Percentiles rank a stretch among this genome's conserved stretches.
phyloP scores from a whole-genome alignment of 2,797 vertebrate genomes.

The Cyprinodon diabolis region DNA sequence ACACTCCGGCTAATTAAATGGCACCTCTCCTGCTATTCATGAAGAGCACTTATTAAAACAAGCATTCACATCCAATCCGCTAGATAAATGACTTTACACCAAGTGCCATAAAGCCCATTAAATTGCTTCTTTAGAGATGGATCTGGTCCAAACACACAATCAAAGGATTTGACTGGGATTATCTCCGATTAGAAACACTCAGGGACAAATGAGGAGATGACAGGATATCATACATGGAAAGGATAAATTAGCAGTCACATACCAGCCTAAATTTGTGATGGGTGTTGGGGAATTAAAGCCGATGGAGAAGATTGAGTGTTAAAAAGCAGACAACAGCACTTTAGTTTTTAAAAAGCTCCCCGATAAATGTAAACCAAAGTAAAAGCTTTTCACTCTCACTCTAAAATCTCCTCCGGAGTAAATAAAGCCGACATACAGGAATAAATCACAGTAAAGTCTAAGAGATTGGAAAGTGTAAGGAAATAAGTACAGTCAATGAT shows the following conservation, averaged over 20 bases:
- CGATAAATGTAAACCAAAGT: constrained; percentile 76
- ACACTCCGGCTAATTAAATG: constrained; percentile 95
- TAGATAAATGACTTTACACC: constrained; percentile 93
- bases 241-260: constrained; percentile 90
- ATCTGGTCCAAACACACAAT: constrained; percentile 97
- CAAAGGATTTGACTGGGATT: constrained; percentile 98
- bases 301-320: constrained; percentile 49
- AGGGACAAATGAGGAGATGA: constrained; percentile 88
- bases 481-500: background rate
- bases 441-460: constrained; percentile 27
- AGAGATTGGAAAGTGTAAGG: background rate
- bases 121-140: constrained; percentile 92
- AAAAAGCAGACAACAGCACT: constrained; percentile 61
- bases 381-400: constrained; percentile 75
- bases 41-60: constrained; percentile 96
- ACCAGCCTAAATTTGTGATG: constrained; percentile 82
- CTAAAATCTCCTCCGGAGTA: constrained; percentile 69
- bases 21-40: constrained; percentile 87
- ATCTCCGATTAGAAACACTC: constrained; percentile 96
- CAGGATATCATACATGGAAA: constrained; percentile 88
- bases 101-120: constrained; percentile 97
- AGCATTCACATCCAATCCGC: constrained; percentile 89
- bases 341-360: constrained; percentile 63
- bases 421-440: constrained; percentile 72
- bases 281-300: constrained; percentile 73